These are phyloP conservation scores for Lepidurus arcticus DNA, from an alignment of 1,140 invertebrate species.

Conservation along the genomic window DNA sequence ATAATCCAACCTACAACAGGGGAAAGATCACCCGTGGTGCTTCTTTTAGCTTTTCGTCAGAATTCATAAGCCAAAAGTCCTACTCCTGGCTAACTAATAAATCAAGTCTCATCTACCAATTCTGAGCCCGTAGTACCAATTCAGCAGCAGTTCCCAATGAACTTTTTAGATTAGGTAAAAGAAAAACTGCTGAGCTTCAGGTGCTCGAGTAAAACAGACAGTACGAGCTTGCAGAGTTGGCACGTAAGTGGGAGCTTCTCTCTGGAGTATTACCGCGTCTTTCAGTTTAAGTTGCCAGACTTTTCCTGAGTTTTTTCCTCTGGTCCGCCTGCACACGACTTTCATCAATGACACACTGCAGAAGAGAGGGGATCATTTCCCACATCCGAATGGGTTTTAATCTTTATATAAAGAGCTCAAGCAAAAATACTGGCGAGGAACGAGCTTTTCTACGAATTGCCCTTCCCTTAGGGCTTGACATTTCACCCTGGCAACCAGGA, in stretches of 20 bases:
- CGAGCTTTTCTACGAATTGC: not conserved
- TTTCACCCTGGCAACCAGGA: not conserved
- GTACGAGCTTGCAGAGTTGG: not conserved
- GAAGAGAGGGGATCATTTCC: no score
- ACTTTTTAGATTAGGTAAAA: no score
- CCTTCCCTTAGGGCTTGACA: not conserved
- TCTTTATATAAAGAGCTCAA: not conserved
- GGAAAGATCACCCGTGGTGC: not conserved
- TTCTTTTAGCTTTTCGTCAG: not conserved
- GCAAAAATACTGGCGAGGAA: not conserved
- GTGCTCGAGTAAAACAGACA: not conserved
- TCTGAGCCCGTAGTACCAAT: no score
- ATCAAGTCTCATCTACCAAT: no score
- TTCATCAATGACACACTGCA: not conserved
- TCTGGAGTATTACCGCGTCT: not conserved
- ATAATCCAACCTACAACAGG: no score
- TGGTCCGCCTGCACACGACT: not conserved
- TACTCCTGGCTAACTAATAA: no score
- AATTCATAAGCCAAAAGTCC: no score
- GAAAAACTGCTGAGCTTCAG: no score
- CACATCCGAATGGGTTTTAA: not conserved
- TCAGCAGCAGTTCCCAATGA: no score
- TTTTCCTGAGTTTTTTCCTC: not conserved
- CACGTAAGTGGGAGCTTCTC: not conserved
- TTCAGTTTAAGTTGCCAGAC: not conserved